Evolutionary conservation across 2,797 vertebrate genomes (phyloP), one percentile per base, ranked within the genome.

Genomic region (Clarias pachynema): DNA sequence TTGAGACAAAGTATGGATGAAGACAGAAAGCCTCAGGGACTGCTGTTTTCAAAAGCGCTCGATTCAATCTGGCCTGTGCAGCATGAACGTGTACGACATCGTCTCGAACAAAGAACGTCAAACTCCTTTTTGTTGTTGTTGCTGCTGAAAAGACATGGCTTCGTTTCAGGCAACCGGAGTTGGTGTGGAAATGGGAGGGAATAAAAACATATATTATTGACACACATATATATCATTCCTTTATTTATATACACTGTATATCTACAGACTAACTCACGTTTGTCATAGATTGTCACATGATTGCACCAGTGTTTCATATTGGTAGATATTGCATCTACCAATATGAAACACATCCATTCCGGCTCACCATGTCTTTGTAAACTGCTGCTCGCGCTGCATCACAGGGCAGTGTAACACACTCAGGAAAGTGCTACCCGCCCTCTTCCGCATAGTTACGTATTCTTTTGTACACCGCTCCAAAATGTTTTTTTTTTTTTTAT

Each of bases 1-100:
- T 69, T 86, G 37, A 78, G 31, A 69, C 34, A 1, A 18, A 69
- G 57, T 70, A 24, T 1, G 57, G 44, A 56, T 12, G 49, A 57
- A 69, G 65, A 69, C 9, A 69, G 63, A 82, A 70, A 57, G 53
- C 49, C 49, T 82, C 65, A 7, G 79, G 63, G 60, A 53, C n/a
- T 22, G n/a, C 40, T 66, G 26, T 65, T 69, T 34, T 70, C 53
- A 34, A 59, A 56, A 70, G 31, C 22, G 29, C 37, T 29, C 24
- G 1, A 5, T 63, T 79, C 78, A 29, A 44, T 63, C 60, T 80
- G 78, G 78, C 15, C 59, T 16, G 57, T 18, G 34, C 34, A 26
- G 77, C 31, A 5, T 10, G 37, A 63, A 26, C 20, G 1, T 44
- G 59, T 26, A 44, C 20, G 12, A 26, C 56, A 34, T n/a, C 22